Percentiles rank a stretch among this genome's conserved stretches.
These are phyloP conservation scores for Callionymus lyra DNA, from an alignment of 2,113 vertebrate species.

Conservation along the genomic window DNA sequence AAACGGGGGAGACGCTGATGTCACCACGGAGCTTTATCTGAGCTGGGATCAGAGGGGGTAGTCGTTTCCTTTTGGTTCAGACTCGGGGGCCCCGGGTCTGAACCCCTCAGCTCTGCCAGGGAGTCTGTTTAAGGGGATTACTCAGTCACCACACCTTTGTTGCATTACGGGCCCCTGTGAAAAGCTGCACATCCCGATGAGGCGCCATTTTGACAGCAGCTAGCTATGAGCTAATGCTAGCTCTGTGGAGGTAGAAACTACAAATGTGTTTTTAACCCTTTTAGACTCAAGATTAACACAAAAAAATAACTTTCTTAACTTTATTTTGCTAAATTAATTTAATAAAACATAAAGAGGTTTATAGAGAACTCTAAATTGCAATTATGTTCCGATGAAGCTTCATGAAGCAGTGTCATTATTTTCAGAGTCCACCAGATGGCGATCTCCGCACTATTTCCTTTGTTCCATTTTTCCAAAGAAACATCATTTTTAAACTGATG, in stretches of 20 bases:
- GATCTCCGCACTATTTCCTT: too few relatives aligned
- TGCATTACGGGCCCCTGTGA: slow-evolving; percentile 51
- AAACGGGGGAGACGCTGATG: slow-evolving; percentile 45
- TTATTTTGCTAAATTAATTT: too few relatives aligned
- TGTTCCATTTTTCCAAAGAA: too few relatives aligned
- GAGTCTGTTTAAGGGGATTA: slow-evolving; percentile 54
- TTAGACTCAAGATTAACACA: too few relatives aligned
- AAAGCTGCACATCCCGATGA: slow-evolving; percentile 38
- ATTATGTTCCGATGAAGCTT: too few relatives aligned
- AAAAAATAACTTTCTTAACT: too few relatives aligned
- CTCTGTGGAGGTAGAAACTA: neutral
- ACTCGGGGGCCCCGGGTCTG: slow-evolving; percentile 37
- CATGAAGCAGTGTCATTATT: too few relatives aligned
- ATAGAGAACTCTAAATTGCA: too few relatives aligned
- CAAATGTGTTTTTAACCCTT: neutral
- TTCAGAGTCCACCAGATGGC: too few relatives aligned
- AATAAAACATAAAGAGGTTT: too few relatives aligned
- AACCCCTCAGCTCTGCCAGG: slow-evolving; percentile 40
- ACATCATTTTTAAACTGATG: too few relatives aligned
- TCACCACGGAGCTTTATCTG: slow-evolving; percentile 54
- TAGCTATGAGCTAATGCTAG: neutral
- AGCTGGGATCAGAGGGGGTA: slow-evolving; percentile 42
- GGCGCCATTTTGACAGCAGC: slow-evolving; percentile 29
- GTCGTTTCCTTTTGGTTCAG: slow-evolving; percentile 39
- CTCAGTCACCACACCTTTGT: slow-evolving; percentile 57